A percentile compares a stretch with the other conserved stretches of the same genome.
phyloP scores from a whole-genome alignment of 2,113 vertebrate species.

The Procavia capensis region DNA sequence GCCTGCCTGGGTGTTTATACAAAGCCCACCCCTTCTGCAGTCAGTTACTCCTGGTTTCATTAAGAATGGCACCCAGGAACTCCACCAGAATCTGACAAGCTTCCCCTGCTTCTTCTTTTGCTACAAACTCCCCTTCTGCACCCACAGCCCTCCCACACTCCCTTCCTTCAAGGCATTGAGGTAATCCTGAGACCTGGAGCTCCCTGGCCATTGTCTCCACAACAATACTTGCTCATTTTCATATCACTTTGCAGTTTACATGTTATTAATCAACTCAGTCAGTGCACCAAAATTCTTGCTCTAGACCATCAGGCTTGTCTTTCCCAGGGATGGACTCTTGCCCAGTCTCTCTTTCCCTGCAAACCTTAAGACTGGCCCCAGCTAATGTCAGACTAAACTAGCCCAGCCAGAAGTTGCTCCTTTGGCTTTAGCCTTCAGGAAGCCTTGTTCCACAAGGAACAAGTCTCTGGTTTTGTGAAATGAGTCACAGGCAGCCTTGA shows the following conservation, averaged over 20 bases:
- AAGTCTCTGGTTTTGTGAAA: background rate
- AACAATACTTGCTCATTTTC: background rate
- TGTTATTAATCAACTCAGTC: background rate
- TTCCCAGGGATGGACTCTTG: background rate
- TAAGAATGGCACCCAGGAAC: background rate
- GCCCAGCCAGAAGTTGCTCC: background rate
- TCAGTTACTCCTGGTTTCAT: background rate
- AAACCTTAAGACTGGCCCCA: slow-evolving; percentile 37
- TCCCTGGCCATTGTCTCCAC: background rate
- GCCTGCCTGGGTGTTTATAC: background rate
- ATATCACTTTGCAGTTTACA: background rate
- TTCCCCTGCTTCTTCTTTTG: no score
- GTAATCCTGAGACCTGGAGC: background rate
- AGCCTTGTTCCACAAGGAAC: slow-evolving; percentile 54
- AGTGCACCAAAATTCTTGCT: background rate
- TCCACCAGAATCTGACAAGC: background rate
- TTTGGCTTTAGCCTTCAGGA: background rate
- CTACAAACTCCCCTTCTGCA: background rate
- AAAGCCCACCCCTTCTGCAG: background rate
- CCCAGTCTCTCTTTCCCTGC: background rate
- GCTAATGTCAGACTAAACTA: background rate
- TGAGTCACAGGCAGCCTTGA: slow-evolving; percentile 71
- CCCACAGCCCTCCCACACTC: accelerated
- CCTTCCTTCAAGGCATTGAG: background rate
- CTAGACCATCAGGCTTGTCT: background rate